Conservation (phyloP, 2,888 invertebrate species). For the Cactoblastis cactorum region DNA sequence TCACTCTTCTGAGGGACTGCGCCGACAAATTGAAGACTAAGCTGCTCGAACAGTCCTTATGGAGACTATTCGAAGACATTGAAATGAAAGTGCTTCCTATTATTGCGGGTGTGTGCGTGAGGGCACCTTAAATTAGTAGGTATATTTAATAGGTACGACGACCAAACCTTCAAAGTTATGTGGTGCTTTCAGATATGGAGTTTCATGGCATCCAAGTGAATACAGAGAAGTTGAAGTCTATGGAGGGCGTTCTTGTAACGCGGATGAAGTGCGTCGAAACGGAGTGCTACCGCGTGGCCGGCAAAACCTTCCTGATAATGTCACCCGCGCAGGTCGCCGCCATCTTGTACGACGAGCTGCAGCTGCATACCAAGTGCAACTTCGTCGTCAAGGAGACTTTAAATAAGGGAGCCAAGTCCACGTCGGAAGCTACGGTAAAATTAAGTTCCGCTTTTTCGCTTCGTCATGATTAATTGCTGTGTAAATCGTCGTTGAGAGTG, state of each 20-base stretch:
- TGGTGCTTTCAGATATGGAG: conserved; percentile 66
- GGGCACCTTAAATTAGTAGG: too few species aligned
- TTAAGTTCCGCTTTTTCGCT: not conserved
- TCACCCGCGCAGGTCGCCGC: conserved; percentile 61
- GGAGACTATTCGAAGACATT: conserved; percentile 62
- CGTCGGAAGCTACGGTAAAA: conserved; percentile 64
- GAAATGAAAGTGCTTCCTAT: conserved; percentile 67
- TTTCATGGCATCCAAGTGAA: conserved; percentile 54
- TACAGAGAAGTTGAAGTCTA: conserved; percentile 43
- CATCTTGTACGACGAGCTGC: conserved; percentile 66
- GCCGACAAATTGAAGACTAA: conserved; percentile 27
- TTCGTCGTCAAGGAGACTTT: conserved; percentile 56
- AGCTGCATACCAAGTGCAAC: conserved; percentile 54
- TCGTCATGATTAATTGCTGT: too few species aligned
- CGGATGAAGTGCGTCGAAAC: conserved; percentile 49
- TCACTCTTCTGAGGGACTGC: conserved; percentile 39
- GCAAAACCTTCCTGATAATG: conserved; percentile 58
- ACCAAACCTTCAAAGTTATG: too few species aligned
- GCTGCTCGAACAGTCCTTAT: conserved; percentile 45
- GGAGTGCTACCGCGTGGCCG: conserved; percentile 57
- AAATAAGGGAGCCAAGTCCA: conserved; percentile 59
- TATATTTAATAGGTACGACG: too few species aligned
- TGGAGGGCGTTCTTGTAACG: conserved; percentile 46
- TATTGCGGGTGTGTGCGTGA: conserved; percentile 49
- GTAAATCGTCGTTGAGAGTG: too few species aligned